phyloP scores from a whole-genome alignment of 2,113 vertebrate genomes.

The Macrotis lagotis region DNA sequence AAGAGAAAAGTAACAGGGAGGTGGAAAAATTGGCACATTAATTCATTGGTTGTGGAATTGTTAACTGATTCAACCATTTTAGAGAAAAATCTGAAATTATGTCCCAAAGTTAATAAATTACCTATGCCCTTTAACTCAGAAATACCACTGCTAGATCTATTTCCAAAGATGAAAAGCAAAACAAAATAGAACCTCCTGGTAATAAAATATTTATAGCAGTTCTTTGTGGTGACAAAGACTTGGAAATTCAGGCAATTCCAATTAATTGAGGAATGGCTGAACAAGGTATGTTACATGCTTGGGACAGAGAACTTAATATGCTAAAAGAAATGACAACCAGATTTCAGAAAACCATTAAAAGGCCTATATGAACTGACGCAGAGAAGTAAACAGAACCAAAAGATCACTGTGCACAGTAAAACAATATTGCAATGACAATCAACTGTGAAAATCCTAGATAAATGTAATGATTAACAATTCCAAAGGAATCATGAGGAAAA shows the following conservation, averaged over 20 bases:
- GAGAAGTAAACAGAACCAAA: not conserved
- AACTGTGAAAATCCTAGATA: not conserved
- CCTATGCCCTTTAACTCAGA: not conserved
- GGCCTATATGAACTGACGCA: not conserved
- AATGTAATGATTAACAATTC: not conserved
- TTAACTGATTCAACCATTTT: not conserved
- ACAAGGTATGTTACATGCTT: not conserved
- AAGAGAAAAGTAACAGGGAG: not conserved
- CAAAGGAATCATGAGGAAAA: not conserved
- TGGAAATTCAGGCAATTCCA: not conserved
- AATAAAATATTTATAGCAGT: not conserved
- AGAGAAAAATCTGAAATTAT: not conserved
- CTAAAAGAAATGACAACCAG: no score
- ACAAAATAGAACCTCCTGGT: not conserved
- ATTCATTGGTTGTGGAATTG: not conserved
- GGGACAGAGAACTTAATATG: not conserved
- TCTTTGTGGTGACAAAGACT: not conserved
- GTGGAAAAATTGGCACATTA: not conserved
- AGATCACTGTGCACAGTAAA: not conserved
- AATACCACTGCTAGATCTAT: not conserved
- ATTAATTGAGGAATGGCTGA: not conserved
- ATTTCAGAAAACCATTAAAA: not conserved
- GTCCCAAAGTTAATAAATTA: not conserved
- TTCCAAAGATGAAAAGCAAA: not conserved
- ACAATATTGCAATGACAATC: not conserved